Evolutionary conservation across 1,140 invertebrate species (phyloP), one percentile per base, ranked within the genome.

Genomic region (Bombus waltoni): DNA sequence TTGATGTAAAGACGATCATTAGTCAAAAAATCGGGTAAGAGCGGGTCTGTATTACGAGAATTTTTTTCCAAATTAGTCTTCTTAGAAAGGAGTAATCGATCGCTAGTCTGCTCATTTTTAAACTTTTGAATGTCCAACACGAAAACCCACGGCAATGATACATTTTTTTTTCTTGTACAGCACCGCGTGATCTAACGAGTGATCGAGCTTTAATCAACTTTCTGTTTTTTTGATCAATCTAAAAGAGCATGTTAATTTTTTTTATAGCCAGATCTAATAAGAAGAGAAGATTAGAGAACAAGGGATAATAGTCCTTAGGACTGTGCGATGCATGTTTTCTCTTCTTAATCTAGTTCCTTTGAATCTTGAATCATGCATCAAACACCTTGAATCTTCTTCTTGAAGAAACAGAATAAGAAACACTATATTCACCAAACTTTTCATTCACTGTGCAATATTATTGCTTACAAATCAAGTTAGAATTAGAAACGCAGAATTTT

Each of bases 1-100:
- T 78, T 18, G 40, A 87, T 89, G 28, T 87, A 75, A 62, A 85
- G 77, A 89, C 75, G 73, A 80, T 89, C 18, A 10, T 83, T 82
- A 87, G 59, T 81, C 72, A 28, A 89, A 83, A 68, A 77, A 25
- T 82, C 35, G 65, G 89, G 89, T 90, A 90, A 90, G 88, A 90
- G 72, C 82, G 89, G 88, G 86, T 90, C 89, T 90, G 89, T 90
- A 88, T 90, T 57, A 79, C 66, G 66, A 85, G 77, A 78, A 66
- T 74, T 62, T 62, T 62, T 11, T 42, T 40, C 40, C 25, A 77
- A 44, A 71, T 40, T 72, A 80, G 59, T 40, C 40, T 40, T 47
- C 70, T 25, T 72, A 66, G 68, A 77, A 25, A 65, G 25, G 10
- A 77, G 28, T 5, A 53, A 40, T n/a, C 22, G 35, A 77, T 73